phyloP scores from a whole-genome alignment of 2,113 vertebrate species.

The Eurystomus gularis region DNA sequence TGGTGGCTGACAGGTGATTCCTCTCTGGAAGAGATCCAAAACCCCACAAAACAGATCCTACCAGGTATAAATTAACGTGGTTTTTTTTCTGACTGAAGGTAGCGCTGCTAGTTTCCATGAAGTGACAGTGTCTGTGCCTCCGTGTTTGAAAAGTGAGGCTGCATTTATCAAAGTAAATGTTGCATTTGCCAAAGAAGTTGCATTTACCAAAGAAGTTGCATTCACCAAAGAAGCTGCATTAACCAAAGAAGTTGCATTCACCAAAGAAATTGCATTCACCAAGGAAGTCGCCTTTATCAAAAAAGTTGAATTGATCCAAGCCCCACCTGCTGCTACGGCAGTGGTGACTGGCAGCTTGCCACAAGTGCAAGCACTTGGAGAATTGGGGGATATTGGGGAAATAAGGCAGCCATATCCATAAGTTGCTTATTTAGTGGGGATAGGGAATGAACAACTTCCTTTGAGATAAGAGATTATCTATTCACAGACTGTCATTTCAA shows the following conservation, averaged over 20 bases:
- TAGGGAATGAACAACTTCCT: neutral
- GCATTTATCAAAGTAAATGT: neutral
- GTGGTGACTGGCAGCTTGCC: neutral
- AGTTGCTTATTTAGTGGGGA: neutral
- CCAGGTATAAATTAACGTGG: accelerated
- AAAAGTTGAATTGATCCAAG: neutral
- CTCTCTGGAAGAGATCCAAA: neutral
- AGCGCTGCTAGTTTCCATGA: neutral
- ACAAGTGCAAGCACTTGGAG: neutral
- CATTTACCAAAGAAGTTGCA: neutral
- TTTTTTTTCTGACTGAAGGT: neutral
- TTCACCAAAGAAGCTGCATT: neutral
- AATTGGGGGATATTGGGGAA: neutral
- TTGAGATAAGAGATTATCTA: neutral
- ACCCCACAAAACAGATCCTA: neutral
- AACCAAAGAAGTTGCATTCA: too few relatives aligned
- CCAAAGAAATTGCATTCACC: too few relatives aligned
- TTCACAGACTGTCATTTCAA: neutral
- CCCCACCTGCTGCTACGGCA: neutral
- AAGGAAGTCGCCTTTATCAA: too few relatives aligned
- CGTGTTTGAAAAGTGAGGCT: neutral
- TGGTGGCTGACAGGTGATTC: neutral
- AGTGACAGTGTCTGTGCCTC: accelerated
- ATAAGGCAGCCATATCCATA: neutral
- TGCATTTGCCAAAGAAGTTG: neutral